Evolutionary conservation across 2,797 vertebrate genomes (phyloP).

Genomic region (Harpagifer antarcticus): DNA sequence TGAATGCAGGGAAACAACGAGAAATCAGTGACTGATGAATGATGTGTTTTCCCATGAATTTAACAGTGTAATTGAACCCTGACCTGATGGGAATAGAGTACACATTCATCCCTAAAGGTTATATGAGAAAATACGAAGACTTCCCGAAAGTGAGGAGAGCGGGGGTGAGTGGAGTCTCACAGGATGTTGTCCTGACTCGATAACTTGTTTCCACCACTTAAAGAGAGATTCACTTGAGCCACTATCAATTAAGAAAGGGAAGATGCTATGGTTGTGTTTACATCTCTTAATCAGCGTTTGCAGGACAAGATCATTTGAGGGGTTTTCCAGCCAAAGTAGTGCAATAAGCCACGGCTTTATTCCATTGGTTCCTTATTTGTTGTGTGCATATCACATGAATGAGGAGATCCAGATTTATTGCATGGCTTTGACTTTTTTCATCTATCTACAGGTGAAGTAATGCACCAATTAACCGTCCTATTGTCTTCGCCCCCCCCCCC

Average conservation of each 20-base stretch:
- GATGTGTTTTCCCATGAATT: conserved; percentile 15
- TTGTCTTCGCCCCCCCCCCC: no score
- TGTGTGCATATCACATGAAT: neutral
- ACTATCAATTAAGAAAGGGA: no score
- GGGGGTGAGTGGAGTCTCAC: conserved; percentile 30
- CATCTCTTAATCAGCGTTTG: neutral
- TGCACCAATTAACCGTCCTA: neutral
- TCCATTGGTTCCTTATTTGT: neutral
- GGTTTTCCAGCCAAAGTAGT: neutral
- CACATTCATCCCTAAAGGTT: neutral
- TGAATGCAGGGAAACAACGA: neutral
- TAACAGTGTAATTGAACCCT: conserved; percentile 1
- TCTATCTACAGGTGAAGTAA: neutral
- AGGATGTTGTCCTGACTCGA: conserved; percentile 32
- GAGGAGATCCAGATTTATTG: neutral
- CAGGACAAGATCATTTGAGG: neutral
- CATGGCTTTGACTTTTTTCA: no score
- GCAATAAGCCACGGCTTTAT: no score
- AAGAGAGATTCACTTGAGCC: neutral
- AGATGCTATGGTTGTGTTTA: no score
- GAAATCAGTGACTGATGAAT: fast-evolving
- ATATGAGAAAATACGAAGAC: neutral
- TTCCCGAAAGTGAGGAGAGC: conserved; percentile 27
- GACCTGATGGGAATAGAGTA: neutral
- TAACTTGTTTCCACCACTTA: neutral